Evolutionary conservation across 2,113 vertebrate species (phyloP), one percentile per base, ranked within the genome.

Genomic region (Pogona vitticeps): DNA sequence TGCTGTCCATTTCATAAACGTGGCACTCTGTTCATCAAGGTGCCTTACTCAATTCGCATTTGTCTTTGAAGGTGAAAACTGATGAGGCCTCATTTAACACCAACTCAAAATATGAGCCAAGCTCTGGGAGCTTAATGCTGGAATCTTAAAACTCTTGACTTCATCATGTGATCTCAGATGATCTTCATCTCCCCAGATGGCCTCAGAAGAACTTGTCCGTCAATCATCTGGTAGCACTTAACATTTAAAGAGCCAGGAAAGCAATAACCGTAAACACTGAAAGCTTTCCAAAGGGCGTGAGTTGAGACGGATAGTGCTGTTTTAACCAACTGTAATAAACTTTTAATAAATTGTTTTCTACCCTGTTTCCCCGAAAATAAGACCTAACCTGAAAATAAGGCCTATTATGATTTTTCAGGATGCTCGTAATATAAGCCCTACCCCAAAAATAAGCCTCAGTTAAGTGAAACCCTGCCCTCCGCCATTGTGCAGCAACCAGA

Each of bases 51-150:
- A 0, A 0, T 80, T 33, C 0, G 3, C 58, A 59, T 80, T 86
- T 90, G 91, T 89, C 80, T 84, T 76, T 82, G 92, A 90, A 91
- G 80, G 82, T 91, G 84, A 93, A 91, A 90, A 78, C 80, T 87
- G 85, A 93, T 0, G 46, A 91, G 84, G 46, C 46, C n/a, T 93
- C 84, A 68, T 77, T 0, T 15, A 77, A 61, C 0, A 81, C 87
- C 91, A 91, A 23, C 0, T 0, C 88, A 88, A 58, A 59, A 89
- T 81, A 33, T 0, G 2, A 88, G 63, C 71, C 14, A 31, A 68
- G 2, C 87, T 85, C 91, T 52, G 42, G 78, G 17, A 81, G 4
- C 83, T 71, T 86, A 80, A 85, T 1, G 31, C 21, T 84, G 72
- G 76, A 90, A 87, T 89, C 58, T 59, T 86, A 83, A 84, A 85